phyloP scores from a whole-genome alignment of 2,888 invertebrate genomes.

The Caenorhabditis macrosperma region DNA sequence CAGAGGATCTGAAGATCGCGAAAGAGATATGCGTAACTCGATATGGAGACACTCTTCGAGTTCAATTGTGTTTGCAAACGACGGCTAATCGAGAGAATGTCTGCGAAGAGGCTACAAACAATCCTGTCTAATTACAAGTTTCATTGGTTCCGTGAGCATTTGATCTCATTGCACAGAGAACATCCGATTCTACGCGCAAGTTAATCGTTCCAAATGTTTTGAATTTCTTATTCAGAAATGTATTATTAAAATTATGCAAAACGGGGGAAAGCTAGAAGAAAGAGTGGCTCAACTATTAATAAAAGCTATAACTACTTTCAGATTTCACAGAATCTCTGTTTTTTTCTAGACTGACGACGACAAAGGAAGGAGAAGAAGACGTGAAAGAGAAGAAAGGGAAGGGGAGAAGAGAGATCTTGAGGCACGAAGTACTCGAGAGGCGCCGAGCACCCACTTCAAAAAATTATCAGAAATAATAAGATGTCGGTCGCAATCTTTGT shows the following conservation, averaged over 20 bases:
- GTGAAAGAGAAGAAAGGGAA: conserved; percentile 10
- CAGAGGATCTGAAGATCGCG: background rate
- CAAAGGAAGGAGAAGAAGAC: conserved; percentile 8
- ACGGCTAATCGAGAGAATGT: no score
- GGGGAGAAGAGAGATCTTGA: conserved; percentile 12
- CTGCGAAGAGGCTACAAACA: background rate
- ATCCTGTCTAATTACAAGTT: no score
- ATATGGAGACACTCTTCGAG: background rate
- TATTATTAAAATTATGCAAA: no score
- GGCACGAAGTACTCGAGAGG: background rate
- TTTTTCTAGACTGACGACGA: background rate
- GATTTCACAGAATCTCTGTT: background rate
- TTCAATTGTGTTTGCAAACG: no score
- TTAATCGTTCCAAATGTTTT: no score
- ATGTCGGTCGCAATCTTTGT: background rate
- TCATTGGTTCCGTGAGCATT: no score
- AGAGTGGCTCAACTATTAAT: no score
- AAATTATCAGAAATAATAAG: conserved; percentile 24
- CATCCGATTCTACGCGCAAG: no score
- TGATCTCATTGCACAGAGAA: no score
- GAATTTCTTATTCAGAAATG: no score
- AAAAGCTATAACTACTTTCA: conserved; percentile 2
- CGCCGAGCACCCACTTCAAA: conserved; percentile 23
- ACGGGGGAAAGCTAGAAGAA: conserved; percentile 14
- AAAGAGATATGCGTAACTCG: conserved; percentile 1